Conservation (phyloP, 2,113 vertebrate genomes). For the Anthoscopus minutus region DNA sequence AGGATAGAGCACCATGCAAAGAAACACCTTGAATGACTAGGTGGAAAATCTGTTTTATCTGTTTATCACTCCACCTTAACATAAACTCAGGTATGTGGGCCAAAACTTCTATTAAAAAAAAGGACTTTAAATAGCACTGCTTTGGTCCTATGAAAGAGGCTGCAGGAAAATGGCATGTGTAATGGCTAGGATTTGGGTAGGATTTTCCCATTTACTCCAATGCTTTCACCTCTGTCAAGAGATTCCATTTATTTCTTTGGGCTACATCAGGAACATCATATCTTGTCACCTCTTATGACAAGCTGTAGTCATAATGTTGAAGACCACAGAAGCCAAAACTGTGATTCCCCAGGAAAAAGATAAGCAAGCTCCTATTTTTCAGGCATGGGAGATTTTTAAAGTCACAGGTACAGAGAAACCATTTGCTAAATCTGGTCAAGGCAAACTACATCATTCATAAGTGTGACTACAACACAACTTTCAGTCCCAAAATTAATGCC, state of each 20-base stretch:
- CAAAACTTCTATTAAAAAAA: background rate
- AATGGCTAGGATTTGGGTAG: background rate
- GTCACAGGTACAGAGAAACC: background rate
- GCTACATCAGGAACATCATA: background rate
- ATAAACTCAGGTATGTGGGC: background rate
- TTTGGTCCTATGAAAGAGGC: background rate
- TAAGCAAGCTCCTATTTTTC: background rate
- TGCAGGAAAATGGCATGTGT: background rate
- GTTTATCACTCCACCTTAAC: background rate
- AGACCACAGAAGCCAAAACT: background rate
- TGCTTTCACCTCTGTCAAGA: background rate
- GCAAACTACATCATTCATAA: background rate
- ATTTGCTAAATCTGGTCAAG: background rate
- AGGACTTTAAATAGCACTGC: background rate
- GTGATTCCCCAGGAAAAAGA: background rate
- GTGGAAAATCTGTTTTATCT: background rate
- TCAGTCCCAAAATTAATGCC: background rate
- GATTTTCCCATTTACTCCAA: background rate
- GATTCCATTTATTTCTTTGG: background rate
- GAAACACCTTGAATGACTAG: background rate
- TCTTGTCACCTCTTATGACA: background rate
- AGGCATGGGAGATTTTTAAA: background rate
- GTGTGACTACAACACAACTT: background rate
- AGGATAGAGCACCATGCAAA: background rate
- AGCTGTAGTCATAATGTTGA: rapidly evolving